phyloP scores from a whole-genome alignment of 2,113 vertebrate genomes.

The Corynorhinus townsendii region DNA sequence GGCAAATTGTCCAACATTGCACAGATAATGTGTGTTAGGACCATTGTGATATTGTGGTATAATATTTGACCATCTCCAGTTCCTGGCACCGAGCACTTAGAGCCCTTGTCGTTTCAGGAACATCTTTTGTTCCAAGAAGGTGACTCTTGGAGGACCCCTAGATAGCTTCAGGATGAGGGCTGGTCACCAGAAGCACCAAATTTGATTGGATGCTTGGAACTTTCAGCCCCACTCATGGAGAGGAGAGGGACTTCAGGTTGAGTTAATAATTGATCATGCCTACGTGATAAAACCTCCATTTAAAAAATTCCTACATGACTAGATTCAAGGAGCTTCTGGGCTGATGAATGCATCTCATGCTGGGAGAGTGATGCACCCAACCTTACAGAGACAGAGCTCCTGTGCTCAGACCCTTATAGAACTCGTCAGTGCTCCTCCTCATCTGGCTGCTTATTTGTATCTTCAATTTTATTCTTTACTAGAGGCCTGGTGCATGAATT shows the following conservation, averaged over 20 bases:
- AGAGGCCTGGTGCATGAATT: too few species aligned
- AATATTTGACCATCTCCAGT: too few species aligned
- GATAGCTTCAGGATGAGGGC: too few species aligned
- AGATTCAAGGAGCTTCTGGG: too few species aligned
- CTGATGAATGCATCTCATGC: not conserved
- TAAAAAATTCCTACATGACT: not conserved
- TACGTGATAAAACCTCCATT: too few species aligned
- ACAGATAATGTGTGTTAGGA: accelerated
- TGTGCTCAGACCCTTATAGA: not conserved
- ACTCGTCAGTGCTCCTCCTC: accelerated
- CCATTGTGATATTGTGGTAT: not conserved
- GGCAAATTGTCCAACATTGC: accelerated
- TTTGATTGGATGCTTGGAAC: not conserved
- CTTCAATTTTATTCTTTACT: not conserved
- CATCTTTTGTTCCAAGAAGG: not conserved
- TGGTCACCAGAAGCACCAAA: not conserved
- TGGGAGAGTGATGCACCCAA: not conserved
- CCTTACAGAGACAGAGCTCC: not conserved
- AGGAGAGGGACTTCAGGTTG: not conserved
- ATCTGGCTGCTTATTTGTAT: not conserved
- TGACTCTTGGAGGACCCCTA: too few species aligned
- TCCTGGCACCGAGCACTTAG: not conserved
- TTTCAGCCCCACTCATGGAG: not conserved
- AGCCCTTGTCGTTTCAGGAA: not conserved
- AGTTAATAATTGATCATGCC: too few species aligned